phyloP scores from a whole-genome alignment of 2,113 vertebrate genomes.

The Isurus oxyrinchus region DNA sequence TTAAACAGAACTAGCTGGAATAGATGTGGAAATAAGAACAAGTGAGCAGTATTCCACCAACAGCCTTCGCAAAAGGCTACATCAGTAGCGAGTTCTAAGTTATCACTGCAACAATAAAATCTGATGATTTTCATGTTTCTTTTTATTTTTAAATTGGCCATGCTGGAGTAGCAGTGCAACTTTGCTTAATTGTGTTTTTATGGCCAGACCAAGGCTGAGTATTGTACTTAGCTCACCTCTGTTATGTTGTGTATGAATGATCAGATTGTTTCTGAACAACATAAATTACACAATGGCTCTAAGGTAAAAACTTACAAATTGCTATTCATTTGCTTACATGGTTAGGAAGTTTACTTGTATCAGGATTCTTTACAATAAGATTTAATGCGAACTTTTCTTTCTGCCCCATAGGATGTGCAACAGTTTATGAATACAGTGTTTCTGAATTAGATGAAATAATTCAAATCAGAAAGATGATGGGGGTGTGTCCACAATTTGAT shows the following conservation, averaged over 20 bases:
- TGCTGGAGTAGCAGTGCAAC: neutral
- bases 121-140: neutral
- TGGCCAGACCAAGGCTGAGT: neutral
- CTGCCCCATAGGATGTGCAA: constrained; percentile 63
- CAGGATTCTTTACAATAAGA: neutral
- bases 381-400: neutral
- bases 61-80: neutral
- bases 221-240: neutral
- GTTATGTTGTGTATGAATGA: neutral
- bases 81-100: neutral
- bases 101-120: neutral
- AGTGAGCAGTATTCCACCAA: neutral
- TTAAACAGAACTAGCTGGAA: neutral
- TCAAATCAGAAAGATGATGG: constrained; percentile 82
- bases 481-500: constrained; percentile 90
- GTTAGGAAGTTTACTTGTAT: neutral
- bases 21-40: neutral
- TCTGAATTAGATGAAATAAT: constrained; percentile 79
- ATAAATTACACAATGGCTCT: neutral
- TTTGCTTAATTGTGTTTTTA: neutral
- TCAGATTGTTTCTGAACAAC: neutral
- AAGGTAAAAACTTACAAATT: neutral
- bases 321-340: neutral
- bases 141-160: neutral
- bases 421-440: constrained; percentile 81